These are phyloP conservation scores for Ormyrus labotus DNA, from an alignment of 2,888 invertebrate species.

Conservation along the genomic window DNA sequence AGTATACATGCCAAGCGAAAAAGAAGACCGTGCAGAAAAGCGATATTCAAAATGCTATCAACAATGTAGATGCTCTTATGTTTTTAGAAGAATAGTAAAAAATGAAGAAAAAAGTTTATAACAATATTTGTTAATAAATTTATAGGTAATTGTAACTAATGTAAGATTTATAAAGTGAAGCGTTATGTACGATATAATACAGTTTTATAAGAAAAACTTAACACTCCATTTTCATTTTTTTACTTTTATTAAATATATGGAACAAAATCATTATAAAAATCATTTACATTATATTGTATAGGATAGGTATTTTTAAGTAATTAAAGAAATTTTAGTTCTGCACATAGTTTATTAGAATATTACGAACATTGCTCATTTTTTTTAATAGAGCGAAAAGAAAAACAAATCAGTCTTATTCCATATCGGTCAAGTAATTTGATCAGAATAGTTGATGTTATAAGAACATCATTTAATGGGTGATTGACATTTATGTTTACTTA, in stretches of 20 bases:
- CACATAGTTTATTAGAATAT: slow-evolving; percentile 59
- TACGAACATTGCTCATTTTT: slow-evolving; percentile 56
- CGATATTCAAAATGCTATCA: slow-evolving; percentile 88
- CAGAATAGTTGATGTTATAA: slow-evolving; percentile 41
- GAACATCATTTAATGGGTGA: slow-evolving; percentile 24
- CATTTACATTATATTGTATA: not conserved
- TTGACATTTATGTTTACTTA: slow-evolving; percentile 29
- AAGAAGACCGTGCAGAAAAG: slow-evolving; percentile 89
- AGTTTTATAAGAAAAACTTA: too few relatives aligned
- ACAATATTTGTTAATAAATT: slow-evolving; percentile 1
- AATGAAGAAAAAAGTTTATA: slow-evolving; percentile 68
- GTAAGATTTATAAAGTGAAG: not conserved
- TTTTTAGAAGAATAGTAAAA: slow-evolving; percentile 81
- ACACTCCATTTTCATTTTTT: too few relatives aligned
- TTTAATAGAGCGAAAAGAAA: slow-evolving; percentile 59
- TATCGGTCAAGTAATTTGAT: slow-evolving; percentile 58
- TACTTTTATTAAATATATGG: too few relatives aligned
- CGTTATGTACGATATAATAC: not conserved
- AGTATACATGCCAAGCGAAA: slow-evolving; percentile 84
- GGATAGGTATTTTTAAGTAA: slow-evolving; percentile 48
- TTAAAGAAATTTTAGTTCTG: slow-evolving; percentile 52
- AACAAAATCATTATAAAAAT: too few relatives aligned
- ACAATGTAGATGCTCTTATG: slow-evolving; percentile 86
- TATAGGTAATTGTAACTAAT: not conserved
- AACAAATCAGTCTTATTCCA: slow-evolving; percentile 68